A percentile compares a stretch with the other conserved stretches of the same genome.
Evolutionary conservation across 1,140 invertebrate genomes (phyloP).

Genomic region (Homalodisca vitripennis): DNA sequence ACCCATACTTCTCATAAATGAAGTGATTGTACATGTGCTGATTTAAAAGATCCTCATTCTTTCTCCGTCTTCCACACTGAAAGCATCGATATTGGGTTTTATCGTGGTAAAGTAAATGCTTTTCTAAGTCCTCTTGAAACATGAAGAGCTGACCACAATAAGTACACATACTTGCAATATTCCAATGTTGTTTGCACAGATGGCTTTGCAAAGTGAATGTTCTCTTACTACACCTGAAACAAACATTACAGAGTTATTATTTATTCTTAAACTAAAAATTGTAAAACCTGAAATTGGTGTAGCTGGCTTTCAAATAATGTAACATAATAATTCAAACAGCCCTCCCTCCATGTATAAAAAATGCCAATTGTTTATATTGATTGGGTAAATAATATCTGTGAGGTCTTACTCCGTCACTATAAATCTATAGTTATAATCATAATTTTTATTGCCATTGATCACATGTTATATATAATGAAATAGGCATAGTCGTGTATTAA

Average conservation of each 20-base stretch:
- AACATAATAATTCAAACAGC: no score
- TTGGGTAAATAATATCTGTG: no score
- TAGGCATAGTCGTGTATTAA: no score
- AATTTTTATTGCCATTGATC: no score
- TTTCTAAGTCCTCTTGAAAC: neutral
- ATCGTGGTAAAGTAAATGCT: neutral
- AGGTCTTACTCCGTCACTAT: no score
- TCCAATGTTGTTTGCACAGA: slow-evolving; percentile 18
- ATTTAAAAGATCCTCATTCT: neutral
- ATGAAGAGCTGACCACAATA: slow-evolving; percentile 23
- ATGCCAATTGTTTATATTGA: no score
- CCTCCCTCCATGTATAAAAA: no score
- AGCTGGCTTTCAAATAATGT: no score
- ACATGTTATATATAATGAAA: no score
- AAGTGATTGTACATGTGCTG: neutral
- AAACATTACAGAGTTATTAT: neutral
- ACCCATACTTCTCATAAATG: neutral
- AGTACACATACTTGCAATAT: neutral
- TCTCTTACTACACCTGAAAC: slow-evolving; percentile 9
- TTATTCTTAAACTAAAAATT: no score
- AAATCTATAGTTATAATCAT: no score
- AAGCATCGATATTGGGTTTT: neutral
- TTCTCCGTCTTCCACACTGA: neutral
- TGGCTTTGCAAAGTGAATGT: slow-evolving; percentile 12
- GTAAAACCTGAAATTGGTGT: no score